Evolutionary conservation across 2,888 invertebrate genomes (phyloP), one percentile per base, ranked within the genome.

Genomic region (Agriopis leucophaearia): DNA sequence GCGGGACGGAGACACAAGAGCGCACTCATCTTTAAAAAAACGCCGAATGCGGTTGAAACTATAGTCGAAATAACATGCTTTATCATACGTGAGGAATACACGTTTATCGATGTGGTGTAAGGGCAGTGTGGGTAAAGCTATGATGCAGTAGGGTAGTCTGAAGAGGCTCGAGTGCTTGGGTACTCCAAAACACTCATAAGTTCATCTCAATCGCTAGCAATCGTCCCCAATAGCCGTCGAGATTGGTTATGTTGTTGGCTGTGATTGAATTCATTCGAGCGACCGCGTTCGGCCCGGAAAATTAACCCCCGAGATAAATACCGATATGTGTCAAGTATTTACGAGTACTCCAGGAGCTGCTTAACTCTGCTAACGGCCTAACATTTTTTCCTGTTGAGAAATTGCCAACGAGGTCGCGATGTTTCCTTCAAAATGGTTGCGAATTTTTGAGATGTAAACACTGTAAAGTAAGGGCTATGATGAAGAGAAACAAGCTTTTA

Each of bases 191-290:
- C 80, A 77, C 88, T 88, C 86, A 85, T 82, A 82, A 85, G 87
- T 87, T 85, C 85, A 85, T 81, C 86, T 88, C 88, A 90, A 89
- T 88, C 89, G 87, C 84, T 83, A 77, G 79, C 89, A 89, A 90
- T 88, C 91, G 88, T 89, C 89, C 87, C 60, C 64, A 69, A 69
- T 69, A 56, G 60, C 59, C 44, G 45, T 45, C 85, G 86, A 87
- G 90, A 92, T 91, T 92, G 89, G 88, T 91, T 88, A 86, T 87
- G 86, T 90, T 87, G 90, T 90, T 87, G 88, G 88, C 87, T 88
- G 85, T 92, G 92, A 92, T 91, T 91, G 90, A 91, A 89, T 92
- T 89, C 88, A 88, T 84, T 82, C 81, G 79, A 83, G 78, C 77
- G 79, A 67, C 74, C 74, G 63, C 72, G 83, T 76, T 79, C 82